Evolutionary conservation across 2,113 vertebrate genomes (phyloP), one percentile per base, ranked within the genome.

Genomic region (Megaptera novaeangliae): DNA sequence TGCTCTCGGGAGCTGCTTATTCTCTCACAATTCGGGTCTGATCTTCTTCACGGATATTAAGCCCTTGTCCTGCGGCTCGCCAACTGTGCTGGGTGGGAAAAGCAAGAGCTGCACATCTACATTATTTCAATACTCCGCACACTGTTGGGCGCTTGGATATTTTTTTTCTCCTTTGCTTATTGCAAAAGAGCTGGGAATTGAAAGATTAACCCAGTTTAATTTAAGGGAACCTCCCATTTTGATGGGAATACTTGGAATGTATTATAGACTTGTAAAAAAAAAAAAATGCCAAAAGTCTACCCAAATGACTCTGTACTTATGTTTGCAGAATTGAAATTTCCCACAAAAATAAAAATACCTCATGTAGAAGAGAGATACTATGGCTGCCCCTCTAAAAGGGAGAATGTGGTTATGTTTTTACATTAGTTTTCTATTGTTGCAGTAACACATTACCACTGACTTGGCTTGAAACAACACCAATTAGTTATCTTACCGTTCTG

Each of bases 241-340:
- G 96, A 94, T 97, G 98, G 98, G 98, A 98, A 95, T 97, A 80
- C 75, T 93, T 98, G 96, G 97, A 98, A 98, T 98, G 84, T 94
- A 39, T 91, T 83, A 46, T 97, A 55, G 90, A 86, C 90, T 91
- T 97, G n/a, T 57, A 49, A 46, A 74, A 29, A 34, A 46, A 95
- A 86, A 64, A 80, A 78, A 80, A 78, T 11, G 64, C 36, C 97
- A 85, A 87, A 95, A 96, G 88, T 83, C 59, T 71, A 82, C 83
- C 88, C 98, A 96, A 88, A 41, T 90, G 88, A 90, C 64, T 98
- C 95, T 97, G 55, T 97, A 97, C 31, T 96, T 52, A 0, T 66
- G 91, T 96, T 84, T 97, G 71, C 90, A 83, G 63, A 90, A 98
- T 89, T 97, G 61, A 97, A 97, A 98, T 95, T 95, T 98, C 96